Evolutionary conservation across 1,140 invertebrate genomes (phyloP), one percentile per base, ranked within the genome.

Genomic region (Listronotus bonariensis): DNA sequence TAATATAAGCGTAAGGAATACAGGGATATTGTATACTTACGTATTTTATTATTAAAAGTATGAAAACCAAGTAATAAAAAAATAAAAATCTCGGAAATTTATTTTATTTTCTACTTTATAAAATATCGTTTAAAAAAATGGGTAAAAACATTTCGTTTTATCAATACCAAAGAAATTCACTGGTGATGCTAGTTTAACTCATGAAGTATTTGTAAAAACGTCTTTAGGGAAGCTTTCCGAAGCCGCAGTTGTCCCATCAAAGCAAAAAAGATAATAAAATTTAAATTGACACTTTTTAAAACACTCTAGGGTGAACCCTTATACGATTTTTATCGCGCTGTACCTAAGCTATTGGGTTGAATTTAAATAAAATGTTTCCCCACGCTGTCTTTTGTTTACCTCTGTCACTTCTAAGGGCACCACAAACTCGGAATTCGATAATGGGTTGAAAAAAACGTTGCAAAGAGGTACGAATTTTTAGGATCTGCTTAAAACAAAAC

Each of bases 281-380:
- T 49, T 49, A 49, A 49, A 49, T 49, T 49, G 46, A 49, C 46
- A 49, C 46, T 31, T 49, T 49, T 49, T 49, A 49, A 49, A 49
- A 49, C 46, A 49, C 46, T 12, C 46, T 20, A n/a, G 46, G 46
- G 46, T 49, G 20, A 49, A 49, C 46, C 46, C 46, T 49, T 49
- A 26, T 49, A 49, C 46, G 46, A 49, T 49, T 49, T 49, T 49
- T 49, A 5, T 11, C 20, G 46, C 46, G 8, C 10, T 26, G 46
- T 49, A 49, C 46, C 46, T 49, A 49, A 49, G 46, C 46, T 31
- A 49, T 49, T 26, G 20, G 17, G 7, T 49, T 31, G 20, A 49
- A 49, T 49, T 49, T 49, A 49, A 49, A 49, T 49, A 49, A 49
- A 49, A 49, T 31, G 15, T 49, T 20, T 49, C 20, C 20, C 46